Conservation (phyloP, 2,797 vertebrate species). For the Sebastes vulpes region DNA sequence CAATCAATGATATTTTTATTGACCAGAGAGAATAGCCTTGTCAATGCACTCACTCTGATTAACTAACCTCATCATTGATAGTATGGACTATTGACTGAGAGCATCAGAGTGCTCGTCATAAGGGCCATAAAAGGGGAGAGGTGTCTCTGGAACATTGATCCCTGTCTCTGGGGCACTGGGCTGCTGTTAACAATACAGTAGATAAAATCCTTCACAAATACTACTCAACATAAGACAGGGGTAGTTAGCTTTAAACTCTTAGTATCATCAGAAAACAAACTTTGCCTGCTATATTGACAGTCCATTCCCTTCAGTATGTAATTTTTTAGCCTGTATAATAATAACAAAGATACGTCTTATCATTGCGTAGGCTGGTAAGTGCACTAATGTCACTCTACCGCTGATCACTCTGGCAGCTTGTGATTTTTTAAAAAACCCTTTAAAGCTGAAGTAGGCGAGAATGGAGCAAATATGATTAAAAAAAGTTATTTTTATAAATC, state of each 20-base stretch:
- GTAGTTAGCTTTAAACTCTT: conserved; percentile 1
- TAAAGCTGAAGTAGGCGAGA: no score
- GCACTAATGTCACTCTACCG: no score
- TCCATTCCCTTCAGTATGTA: not conserved
- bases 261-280: not conserved
- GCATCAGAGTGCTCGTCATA: conserved; percentile 52
- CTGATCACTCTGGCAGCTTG: no score
- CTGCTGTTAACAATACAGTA: conserved; percentile 19
- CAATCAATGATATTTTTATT: conserved; percentile 75
- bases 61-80: conserved; percentile 69
- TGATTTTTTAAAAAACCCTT: no score
- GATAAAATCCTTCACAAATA: conserved; percentile 33
- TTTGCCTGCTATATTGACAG: not conserved
- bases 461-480: no score
- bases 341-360: not conserved
- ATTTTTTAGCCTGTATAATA: not conserved
- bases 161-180: conserved; percentile 12
- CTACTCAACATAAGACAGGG: not conserved
- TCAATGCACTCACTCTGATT: conserved; percentile 82
- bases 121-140: conserved; percentile 59
- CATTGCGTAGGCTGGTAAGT: not conserved
- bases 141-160: conserved; percentile 61
- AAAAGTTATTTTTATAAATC: no score
- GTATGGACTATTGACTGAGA: conserved; percentile 66
- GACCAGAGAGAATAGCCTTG: conserved; percentile 54